Base-by-base conservation (phyloP, 64 coral and sea anemone genomes). In the Orbicella faveolata region DNA sequence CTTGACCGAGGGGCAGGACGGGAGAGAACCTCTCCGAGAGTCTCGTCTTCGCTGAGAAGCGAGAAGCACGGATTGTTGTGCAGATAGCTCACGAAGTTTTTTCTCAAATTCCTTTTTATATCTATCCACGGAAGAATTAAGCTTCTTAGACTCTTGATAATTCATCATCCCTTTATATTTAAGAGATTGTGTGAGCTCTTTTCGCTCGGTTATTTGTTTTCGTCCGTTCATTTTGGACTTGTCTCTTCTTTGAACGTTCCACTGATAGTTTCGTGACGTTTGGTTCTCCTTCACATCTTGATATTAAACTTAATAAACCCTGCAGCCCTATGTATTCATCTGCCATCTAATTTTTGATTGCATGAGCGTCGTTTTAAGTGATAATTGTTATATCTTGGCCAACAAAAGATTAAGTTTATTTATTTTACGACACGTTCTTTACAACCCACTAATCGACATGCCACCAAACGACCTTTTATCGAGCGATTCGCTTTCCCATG, bases 71-170 rank as follows among this genome's bases (percentile, higher is more conserved):
- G 82, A 72, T 52, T 85, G 63, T 23, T 85, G 82, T 10, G 72
- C 23, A 20, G 82, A 85, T 37, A 85, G 72, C 23, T 85, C 82
- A 39, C 39, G 67, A 6, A 85, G 36, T 73, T 85, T 85, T 65
- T 53, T 25, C 66, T 85, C 82, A 21, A 72, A 85, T 73, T 85
- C 82, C 61, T 73, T 85, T 85, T 85, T 66, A 73, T 69, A 85
- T 19, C 30, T 85, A 25, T 85, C 82, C 65, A 85, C 82, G 0
- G 65, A 85, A 52, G 64, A 85, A 37, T 41, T 39, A 68, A 85
- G 65, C 48, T 73, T 85, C 61, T 85, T 70, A 52, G 82, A 21
- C 41, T 85, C 82, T 72, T 85, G 63, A 37, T 72, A 53, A 65
- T 85, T 85, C 51, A 44, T 39, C 37, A 73, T 53, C 11, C 82